phyloP scores from a whole-genome alignment of 1,140 invertebrate genomes.

The Habropoda laboriosa region DNA sequence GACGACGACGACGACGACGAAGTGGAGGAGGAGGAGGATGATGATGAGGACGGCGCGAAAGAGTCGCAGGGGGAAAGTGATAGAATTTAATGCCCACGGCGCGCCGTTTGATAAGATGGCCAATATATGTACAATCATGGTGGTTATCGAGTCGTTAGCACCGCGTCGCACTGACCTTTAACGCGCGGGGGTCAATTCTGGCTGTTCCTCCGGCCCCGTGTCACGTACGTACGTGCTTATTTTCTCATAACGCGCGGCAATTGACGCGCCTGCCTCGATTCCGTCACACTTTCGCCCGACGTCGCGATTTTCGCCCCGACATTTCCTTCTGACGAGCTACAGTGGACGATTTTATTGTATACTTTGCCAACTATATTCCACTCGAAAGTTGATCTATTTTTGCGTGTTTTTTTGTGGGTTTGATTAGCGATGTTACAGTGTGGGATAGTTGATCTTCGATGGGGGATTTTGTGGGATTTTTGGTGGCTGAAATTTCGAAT shows the following conservation, averaged over 20 bases:
- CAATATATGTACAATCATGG: conserved; percentile 66
- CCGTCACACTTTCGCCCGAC: conserved; percentile 59
- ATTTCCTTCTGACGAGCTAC: neutral
- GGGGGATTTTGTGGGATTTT: too few species aligned
- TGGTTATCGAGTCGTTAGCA: conserved; percentile 68
- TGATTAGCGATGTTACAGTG: too few species aligned
- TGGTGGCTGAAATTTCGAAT: too few species aligned
- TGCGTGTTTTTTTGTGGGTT: too few species aligned
- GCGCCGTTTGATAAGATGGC: conserved; percentile 67
- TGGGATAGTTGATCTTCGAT: too few species aligned
- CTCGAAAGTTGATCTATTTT: too few species aligned
- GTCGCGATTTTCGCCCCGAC: neutral
- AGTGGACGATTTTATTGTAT: too few species aligned
- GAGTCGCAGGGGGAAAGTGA: conserved; percentile 43
- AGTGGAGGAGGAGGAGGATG: conserved; percentile 6
- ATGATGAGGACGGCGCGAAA: neutral
- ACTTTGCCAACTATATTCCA: too few species aligned
- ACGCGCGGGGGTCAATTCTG: conserved; percentile 67
- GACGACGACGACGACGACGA: neutral
- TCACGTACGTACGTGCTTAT: conserved; percentile 63
- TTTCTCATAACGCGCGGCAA: conserved; percentile 66
- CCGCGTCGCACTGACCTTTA: conserved; percentile 65
- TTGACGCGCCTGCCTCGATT: conserved; percentile 65
- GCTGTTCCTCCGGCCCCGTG: conserved; percentile 42
- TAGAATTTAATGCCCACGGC: conserved; percentile 65